Percentiles rank a stretch among this genome's conserved stretches.
Conservation (phyloP, 2,113 vertebrate species). For the Pluvialis apricaria region DNA sequence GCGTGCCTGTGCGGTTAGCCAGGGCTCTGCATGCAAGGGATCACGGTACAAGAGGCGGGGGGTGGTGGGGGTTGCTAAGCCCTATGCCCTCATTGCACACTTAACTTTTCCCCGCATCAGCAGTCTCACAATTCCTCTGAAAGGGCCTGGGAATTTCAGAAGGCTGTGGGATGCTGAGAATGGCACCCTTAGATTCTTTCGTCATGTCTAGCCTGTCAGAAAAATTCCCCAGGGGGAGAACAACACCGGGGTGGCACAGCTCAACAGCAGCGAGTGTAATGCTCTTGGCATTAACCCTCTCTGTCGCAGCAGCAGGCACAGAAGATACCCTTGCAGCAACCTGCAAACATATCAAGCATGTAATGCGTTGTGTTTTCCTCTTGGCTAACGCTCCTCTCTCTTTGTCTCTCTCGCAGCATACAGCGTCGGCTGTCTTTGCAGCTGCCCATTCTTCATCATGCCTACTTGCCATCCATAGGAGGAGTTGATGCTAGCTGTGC, state of each 20-base stretch:
- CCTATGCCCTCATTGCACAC: neutral
- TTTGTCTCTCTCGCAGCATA: constrained; percentile 79
- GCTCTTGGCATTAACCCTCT: neutral
- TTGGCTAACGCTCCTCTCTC: neutral
- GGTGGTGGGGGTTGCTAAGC: neutral
- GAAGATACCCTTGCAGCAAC: neutral
- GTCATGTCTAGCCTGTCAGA: neutral
- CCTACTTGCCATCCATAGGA: constrained; percentile 98
- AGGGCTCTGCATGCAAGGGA: neutral
- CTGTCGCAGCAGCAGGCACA: neutral
- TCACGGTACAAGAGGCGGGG: neutral
- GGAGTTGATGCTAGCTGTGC: constrained; percentile 97
- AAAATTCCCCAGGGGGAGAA: neutral
- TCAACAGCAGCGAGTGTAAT: neutral
- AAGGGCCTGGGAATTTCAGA: neutral
- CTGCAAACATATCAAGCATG: accelerated
- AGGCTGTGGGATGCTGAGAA: neutral
- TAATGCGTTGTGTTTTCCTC: neutral
- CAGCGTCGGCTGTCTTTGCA: constrained; percentile 97
- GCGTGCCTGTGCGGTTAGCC: accelerated
- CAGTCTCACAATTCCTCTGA: neutral
- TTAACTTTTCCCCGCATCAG: neutral
- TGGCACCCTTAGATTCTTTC: neutral
- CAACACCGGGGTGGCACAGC: neutral
- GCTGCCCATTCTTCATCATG: constrained; percentile 97